Percentiles rank a stretch among this genome's conserved stretches.
Evolutionary conservation across 2,797 vertebrate species (phyloP).

Genomic region (Falco peregrinus): DNA sequence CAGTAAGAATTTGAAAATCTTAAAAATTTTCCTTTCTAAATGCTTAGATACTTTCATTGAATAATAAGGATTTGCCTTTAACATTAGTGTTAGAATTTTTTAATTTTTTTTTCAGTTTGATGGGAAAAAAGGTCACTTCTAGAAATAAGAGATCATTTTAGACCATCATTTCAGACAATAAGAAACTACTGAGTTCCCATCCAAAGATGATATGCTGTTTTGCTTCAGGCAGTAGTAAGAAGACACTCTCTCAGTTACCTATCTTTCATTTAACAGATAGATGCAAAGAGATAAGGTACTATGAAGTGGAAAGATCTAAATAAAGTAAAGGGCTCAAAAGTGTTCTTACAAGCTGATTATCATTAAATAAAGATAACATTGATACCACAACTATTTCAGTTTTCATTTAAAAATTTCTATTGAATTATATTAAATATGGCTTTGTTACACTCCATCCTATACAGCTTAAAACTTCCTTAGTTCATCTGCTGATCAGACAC

Average conservation of each 20-base stretch:
- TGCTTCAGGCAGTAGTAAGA: not conserved
- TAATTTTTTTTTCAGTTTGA: not conserved
- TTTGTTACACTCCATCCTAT: not conserved
- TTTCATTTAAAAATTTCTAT: not conserved
- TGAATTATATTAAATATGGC: not conserved
- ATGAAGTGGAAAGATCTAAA: not conserved
- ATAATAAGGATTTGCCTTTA: not conserved
- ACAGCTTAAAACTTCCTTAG: not conserved
- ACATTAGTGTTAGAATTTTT: not conserved
- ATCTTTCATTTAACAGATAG: not conserved
- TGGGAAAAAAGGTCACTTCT: not conserved
- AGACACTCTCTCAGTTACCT: not conserved
- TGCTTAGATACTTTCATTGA: not conserved
- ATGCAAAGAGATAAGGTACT: not conserved
- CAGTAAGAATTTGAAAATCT: not conserved
- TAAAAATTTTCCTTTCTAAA: not conserved
- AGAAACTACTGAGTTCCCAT: not conserved
- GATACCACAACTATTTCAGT: not conserved
- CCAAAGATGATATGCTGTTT: not conserved
- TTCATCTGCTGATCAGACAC: not conserved
- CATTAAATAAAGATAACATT: not conserved
- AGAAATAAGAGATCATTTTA: not conserved
- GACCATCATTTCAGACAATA: not conserved
- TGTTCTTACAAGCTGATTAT: not conserved
- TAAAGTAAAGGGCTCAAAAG: not conserved